These are phyloP conservation scores for Heteromormyrus szaboi DNA, from an alignment of 2,797 vertebrate genomes.

Conservation along the genomic window DNA sequence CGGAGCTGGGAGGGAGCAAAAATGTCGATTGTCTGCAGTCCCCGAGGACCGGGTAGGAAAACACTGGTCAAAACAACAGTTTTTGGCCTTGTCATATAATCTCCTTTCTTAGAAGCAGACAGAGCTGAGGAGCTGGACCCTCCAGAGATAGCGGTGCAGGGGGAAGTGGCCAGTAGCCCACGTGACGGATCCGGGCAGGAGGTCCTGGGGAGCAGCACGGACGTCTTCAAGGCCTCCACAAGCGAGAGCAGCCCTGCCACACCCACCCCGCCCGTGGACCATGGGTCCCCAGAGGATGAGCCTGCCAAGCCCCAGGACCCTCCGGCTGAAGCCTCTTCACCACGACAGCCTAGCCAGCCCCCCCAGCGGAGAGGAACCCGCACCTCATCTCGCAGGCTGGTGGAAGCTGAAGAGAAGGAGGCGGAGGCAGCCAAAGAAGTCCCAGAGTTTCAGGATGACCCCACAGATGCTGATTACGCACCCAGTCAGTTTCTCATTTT, in stretches of 20 bases:
- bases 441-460: slow-evolving; percentile 55
- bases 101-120: slow-evolving; percentile 28
- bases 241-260: not conserved
- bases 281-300: slow-evolving; percentile 1
- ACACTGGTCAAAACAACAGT: not conserved
- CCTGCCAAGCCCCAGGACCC: slow-evolving; percentile 18
- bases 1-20: too few species aligned
- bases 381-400: slow-evolving; percentile 19
- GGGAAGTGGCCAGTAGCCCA: slow-evolving; percentile 29
- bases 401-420: slow-evolving; percentile 39
- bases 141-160: slow-evolving; percentile 31
- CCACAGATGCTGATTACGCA: slow-evolving; percentile 57
- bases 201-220: slow-evolving; percentile 15
- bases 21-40: not conserved
- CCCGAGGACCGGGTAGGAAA: not conserved
- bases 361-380: slow-evolving; percentile 36
- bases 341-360: slow-evolving; percentile 27
- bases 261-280: not conserved
- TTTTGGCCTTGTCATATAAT: not conserved
- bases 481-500: slow-evolving; percentile 53
- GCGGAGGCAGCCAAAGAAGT: slow-evolving; percentile 25
- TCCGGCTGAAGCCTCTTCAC: slow-evolving; percentile 21
- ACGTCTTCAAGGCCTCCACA: not conserved
- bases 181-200: slow-evolving; percentile 22
- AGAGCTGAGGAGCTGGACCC: slow-evolving; percentile 37